These are phyloP conservation scores for Antigone vipio DNA, from an alignment of 2,113 vertebrate genomes.

Conservation along the genomic window DNA sequence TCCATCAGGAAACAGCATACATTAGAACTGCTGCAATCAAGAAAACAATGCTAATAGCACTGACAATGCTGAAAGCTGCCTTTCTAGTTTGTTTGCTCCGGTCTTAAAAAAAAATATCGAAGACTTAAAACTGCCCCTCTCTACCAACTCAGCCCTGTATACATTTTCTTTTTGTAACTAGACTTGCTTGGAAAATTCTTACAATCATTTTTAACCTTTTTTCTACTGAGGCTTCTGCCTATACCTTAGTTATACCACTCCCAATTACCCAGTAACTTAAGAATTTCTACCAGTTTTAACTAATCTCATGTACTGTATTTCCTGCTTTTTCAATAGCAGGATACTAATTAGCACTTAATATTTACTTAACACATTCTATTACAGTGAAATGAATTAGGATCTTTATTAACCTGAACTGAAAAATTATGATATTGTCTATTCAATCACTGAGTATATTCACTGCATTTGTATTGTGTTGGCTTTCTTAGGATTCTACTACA, in stretches of 20 bases:
- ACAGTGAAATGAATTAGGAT: slow-evolving; percentile 17
- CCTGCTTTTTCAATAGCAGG: slow-evolving; percentile 17
- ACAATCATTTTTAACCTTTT: slow-evolving; percentile 27
- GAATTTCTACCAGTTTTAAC: slow-evolving; percentile 12
- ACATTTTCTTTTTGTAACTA: background rate
- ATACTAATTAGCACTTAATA: slow-evolving; percentile 60
- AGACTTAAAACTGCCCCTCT: slow-evolving; percentile 3
- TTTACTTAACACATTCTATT: slow-evolving; percentile 34
- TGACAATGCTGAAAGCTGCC: background rate
- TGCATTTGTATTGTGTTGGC: slow-evolving; percentile 43
- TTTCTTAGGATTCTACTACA: slow-evolving; percentile 60
- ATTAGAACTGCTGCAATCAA: background rate
- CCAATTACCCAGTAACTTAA: background rate
- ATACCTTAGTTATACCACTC: background rate
- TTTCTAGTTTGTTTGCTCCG: background rate
- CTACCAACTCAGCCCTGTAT: background rate
- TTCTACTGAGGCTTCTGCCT: background rate
- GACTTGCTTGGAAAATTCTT: slow-evolving; percentile 26
- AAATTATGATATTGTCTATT: slow-evolving; percentile 26
- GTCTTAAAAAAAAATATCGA: slow-evolving; percentile 15
- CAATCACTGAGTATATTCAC: background rate
- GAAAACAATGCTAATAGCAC: background rate
- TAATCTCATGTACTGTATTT: background rate
- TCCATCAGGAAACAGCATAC: background rate
- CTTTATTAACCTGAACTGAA: slow-evolving; percentile 41